These are phyloP conservation scores for Athalia circularis DNA, from an alignment of 2,888 invertebrate genomes.

Conservation along the genomic window DNA sequence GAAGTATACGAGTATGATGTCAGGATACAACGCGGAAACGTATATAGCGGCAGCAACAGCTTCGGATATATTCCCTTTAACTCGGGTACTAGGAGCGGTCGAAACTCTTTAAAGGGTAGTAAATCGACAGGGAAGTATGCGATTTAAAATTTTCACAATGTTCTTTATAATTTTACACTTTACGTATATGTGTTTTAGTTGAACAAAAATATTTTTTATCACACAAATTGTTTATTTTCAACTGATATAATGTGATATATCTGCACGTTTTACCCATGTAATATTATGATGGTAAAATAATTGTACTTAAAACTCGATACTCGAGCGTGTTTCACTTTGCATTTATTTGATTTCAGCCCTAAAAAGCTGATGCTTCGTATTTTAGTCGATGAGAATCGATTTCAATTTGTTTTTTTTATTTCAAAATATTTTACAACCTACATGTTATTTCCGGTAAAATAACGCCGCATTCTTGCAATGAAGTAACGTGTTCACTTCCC, in stretches of 20 bases:
- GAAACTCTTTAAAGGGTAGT: conserved; percentile 28
- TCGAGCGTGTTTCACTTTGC: too few species aligned
- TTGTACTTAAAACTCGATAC: too few species aligned
- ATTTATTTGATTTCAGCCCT: too few species aligned
- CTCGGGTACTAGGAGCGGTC: conserved; percentile 53
- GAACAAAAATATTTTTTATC: too few species aligned
- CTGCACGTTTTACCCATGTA: too few species aligned
- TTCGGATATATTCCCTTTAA: conserved; percentile 67
- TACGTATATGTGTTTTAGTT: too few species aligned
- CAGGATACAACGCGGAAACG: conserved; percentile 22
- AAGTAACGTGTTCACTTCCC: conserved; percentile 59
- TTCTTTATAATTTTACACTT: not conserved
- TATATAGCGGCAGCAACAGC: conserved; percentile 31
- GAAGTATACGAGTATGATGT: not conserved
- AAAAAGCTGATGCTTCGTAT: too few species aligned
- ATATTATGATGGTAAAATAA: too few species aligned
- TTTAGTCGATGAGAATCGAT: too few species aligned
- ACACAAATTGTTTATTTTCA: too few species aligned
- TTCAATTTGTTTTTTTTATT: not conserved
- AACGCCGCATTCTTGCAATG: conserved; percentile 47
- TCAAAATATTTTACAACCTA: not conserved
- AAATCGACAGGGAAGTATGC: not conserved
- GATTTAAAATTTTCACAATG: not conserved
- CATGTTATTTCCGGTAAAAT: conserved; percentile 54
- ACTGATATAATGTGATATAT: too few species aligned